Conservation (phyloP, 1,140 invertebrate genomes). For the Agrypnia vestita region DNA sequence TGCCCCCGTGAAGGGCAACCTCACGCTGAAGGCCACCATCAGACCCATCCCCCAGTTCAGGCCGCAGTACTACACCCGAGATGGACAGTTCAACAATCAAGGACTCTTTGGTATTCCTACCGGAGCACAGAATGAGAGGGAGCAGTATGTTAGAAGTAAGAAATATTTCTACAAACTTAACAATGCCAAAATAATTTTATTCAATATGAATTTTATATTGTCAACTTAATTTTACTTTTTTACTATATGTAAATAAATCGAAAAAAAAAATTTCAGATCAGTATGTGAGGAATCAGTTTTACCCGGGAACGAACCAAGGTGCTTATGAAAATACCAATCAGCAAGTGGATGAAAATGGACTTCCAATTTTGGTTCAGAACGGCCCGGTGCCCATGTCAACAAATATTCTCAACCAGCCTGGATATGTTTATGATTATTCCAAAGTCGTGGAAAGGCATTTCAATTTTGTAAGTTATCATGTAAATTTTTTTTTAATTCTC, state of each 20-base stretch:
- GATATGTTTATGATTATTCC: constrained; percentile 73
- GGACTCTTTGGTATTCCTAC: constrained; percentile 61
- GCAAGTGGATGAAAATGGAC: constrained; percentile 63
- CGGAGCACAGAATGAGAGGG: constrained; percentile 54
- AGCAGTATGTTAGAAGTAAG: constrained; percentile 61
- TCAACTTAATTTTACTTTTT: no score
- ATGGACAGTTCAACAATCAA: constrained; percentile 66
- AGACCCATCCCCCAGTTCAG: constrained; percentile 78
- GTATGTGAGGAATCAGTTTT: constrained; percentile 53
- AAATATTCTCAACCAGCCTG: constrained; percentile 70
- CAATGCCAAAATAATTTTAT: no score
- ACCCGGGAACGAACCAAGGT: constrained; percentile 49
- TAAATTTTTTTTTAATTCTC: not conserved
- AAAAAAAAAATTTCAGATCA: constrained; percentile 55
- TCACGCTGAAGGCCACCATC: constrained; percentile 87
- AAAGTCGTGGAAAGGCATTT: constrained; percentile 80
- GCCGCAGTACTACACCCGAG: constrained; percentile 65
- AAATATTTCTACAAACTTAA: not conserved
- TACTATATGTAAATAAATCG: no score
- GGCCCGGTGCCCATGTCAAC: constrained; percentile 67
- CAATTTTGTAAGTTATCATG: constrained; percentile 77
- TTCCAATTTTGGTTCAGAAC: constrained; percentile 51
- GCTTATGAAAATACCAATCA: constrained; percentile 24
- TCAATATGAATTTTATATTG: no score
- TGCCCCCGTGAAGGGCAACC: constrained; percentile 87